These are phyloP conservation scores for Heterotis niloticus DNA, from an alignment of 2,113 vertebrate genomes.

Conservation along the genomic window DNA sequence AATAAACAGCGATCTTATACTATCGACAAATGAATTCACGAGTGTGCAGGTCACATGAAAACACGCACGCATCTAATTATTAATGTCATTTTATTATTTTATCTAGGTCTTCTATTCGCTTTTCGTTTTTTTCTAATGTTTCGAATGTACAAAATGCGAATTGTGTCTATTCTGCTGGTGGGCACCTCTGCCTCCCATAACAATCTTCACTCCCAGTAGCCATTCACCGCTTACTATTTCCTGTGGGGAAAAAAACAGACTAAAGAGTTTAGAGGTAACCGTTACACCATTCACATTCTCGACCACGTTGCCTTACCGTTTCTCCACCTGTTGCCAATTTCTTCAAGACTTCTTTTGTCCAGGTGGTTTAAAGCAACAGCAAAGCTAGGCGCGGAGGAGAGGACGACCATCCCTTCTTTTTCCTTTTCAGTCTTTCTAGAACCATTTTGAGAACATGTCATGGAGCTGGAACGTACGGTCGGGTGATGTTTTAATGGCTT, in stretches of 20 bases:
- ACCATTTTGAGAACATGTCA: constrained; percentile 78
- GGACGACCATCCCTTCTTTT: constrained; percentile 72
- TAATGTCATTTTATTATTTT: background rate
- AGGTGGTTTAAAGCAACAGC: constrained; percentile 34
- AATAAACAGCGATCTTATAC: no score
- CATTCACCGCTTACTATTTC: background rate
- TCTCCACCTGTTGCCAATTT: constrained; percentile 82
- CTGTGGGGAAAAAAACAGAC: background rate
- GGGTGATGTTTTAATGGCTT: constrained; percentile 94
- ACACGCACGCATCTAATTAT: no score
- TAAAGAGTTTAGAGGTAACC: constrained; percentile 25
- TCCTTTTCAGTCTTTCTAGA: constrained; percentile 67
- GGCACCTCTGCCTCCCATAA: constrained; percentile 6
- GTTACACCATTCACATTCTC: constrained; percentile 24
- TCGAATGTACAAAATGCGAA: background rate
- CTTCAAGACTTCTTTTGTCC: constrained; percentile 44
- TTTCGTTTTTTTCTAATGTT: no score
- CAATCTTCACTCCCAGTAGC: background rate
- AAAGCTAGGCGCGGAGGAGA: constrained; percentile 61
- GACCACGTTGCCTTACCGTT: constrained; percentile 68
- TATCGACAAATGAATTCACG: no score
- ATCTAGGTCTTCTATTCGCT: background rate
- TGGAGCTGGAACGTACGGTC: constrained; percentile 79
- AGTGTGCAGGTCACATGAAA: no score
- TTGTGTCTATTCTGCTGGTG: background rate